Evolutionary conservation across 2,888 invertebrate species (phyloP), one percentile per base, ranked within the genome.

Genomic region (Phaedon cochleariae): DNA sequence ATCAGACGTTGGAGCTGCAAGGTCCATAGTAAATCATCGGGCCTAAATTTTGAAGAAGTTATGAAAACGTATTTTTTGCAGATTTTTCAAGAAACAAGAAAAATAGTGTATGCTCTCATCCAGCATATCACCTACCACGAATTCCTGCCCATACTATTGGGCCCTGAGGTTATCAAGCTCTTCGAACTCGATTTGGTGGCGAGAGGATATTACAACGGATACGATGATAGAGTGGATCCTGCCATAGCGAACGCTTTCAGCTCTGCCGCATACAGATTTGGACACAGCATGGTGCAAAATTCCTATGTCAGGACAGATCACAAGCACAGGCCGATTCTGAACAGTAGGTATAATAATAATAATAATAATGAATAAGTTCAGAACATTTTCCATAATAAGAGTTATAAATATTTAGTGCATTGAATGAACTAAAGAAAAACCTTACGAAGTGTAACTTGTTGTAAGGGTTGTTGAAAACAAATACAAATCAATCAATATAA

Each of bases 111-210:
- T 0, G 95, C 95, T 12, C 86, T 92, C 80, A 84, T 94, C 54
- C 95, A 95, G 80, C 94, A 94, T 74, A 92, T 95, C 62, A 93
- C 93, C 0, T 95, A 92, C 76, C 87, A 90, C 2, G 95, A 95
- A 80, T 95, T 93, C 80, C 82, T 95, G 65, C 95, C 95, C 0
- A 87, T 95, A 29, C 87, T 95, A 69, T 41, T 78, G 87, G 92
- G 94, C 4, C 85, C 87, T 0, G 91, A 92, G 77, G 93, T 94
- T 4, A 88, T 91, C 84, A 87, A 87, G 37, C 85, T 91, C 9
- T 95, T 95, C 78, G 93, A 92, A 49, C 83, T 96, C 65, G 90
- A 91, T 17, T 84, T 93, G 0, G 80, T 86, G 58, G 85, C 84
- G 57, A 88, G 87, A 51, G 94, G 93, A 0, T 93, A 88, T 81